These are phyloP conservation scores for Plagiodera versicolora DNA, from an alignment of 2,888 invertebrate genomes.

Conservation along the genomic window DNA sequence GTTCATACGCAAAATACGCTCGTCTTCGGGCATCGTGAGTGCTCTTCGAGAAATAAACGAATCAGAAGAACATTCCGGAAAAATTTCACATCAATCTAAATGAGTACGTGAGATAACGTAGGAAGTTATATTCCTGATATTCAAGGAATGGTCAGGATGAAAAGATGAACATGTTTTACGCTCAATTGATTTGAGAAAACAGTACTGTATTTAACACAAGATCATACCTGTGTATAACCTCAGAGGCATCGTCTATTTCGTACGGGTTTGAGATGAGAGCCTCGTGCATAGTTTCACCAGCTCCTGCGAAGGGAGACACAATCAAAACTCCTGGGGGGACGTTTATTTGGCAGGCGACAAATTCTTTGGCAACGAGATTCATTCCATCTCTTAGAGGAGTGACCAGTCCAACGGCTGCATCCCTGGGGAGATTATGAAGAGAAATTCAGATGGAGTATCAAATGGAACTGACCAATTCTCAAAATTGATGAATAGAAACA, in stretches of 20 bases:
- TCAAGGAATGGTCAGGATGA: not conserved
- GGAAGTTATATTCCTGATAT: too few relatives aligned
- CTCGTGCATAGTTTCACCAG: slow-evolving; percentile 93
- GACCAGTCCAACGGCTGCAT: slow-evolving; percentile 83
- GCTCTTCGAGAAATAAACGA: slow-evolving; percentile 67
- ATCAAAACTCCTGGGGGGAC: slow-evolving; percentile 81
- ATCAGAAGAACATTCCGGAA: too few relatives aligned
- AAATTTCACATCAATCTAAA: too few relatives aligned
- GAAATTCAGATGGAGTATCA: too few relatives aligned
- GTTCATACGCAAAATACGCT: slow-evolving; percentile 83
- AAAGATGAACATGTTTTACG: too few relatives aligned
- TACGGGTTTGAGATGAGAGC: slow-evolving; percentile 88
- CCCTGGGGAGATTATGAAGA: too few relatives aligned
- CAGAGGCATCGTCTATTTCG: slow-evolving; percentile 84
- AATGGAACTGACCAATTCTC: too few relatives aligned
- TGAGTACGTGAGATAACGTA: too few relatives aligned
- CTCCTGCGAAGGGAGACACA: slow-evolving; percentile 89
- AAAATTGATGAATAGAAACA: too few relatives aligned
- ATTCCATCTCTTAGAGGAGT: slow-evolving; percentile 88
- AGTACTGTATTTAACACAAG: too few relatives aligned
- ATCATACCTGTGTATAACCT: slow-evolving; percentile 72
- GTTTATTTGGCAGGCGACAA: slow-evolving; percentile 89
- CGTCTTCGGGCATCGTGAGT: slow-evolving; percentile 88
- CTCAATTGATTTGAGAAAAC: too few relatives aligned
- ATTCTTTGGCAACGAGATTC: slow-evolving; percentile 92